Evolutionary conservation across 2,113 vertebrate species (phyloP), one percentile per base, ranked within the genome.

Genomic region (Poecilia latipinna): DNA sequence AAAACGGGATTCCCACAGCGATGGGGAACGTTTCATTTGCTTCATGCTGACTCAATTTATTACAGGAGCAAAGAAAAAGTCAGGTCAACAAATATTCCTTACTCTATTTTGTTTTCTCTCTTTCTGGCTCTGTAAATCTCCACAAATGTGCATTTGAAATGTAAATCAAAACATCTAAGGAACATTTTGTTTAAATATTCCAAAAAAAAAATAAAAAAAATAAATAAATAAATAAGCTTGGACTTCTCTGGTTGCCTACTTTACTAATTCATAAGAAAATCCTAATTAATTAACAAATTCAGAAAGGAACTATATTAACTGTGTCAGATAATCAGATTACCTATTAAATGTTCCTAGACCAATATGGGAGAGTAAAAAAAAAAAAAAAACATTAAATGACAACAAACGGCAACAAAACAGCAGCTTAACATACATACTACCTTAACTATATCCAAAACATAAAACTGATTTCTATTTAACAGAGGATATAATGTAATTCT

Each of bases 281-380:
- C 32, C 66, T 31, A 71, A 70, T 80, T 65, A 77, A 70, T 51
- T 15, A 42, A 72, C 48, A 79, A 28, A 74, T 22, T 73, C 51
- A 29, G 67, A 37, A 44, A 66, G 61, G 28, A 68, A 48, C 13
- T 48, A 48, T 48, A 11, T 29, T 29, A 29, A 29, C 29, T 29
- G 29, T 29, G 3, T 29, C 29, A 29, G 29, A 29, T 29, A 29
- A 29, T 51, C 48, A 19, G 48, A 51, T 51, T 19, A 51, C 48
- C 17, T 51, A 17, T 51, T 12, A 22, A 17, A 51, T 51, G 48
- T 19, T 22, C 48, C 48, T 24, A 54, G 51, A 44, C 1, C 42
- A 44, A 44, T 4, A 44, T 44, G 13, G 17, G 4, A 44, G 13
- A 44, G 13, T 44, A 13, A 51, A 51, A 19, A 51, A 8, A 28